These are phyloP conservation scores for Aphidius gifuensis DNA, from an alignment of 1,140 invertebrate species.

Conservation along the genomic window DNA sequence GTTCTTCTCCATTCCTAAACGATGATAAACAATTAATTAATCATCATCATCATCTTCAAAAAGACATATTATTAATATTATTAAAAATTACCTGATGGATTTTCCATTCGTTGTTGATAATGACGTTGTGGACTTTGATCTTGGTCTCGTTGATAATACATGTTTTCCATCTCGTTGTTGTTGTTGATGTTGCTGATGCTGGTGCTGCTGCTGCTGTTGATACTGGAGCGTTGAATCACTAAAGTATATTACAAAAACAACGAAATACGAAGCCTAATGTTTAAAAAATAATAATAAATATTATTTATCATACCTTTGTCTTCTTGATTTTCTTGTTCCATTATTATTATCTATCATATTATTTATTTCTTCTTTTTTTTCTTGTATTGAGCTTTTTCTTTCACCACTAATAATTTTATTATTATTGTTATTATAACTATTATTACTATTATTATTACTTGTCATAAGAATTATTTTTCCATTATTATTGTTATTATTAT, in stretches of 20 bases:
- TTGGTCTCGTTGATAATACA: conserved; percentile 1
- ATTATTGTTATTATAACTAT: conserved; percentile 3
- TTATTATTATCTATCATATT: no score
- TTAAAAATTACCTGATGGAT: not conserved
- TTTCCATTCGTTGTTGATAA: conserved; percentile 12
- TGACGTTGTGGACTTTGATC: conserved; percentile 17
- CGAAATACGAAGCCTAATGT: not conserved
- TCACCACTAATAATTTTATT: not conserved
- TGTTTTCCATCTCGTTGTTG: conserved; percentile 10
- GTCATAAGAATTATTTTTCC: not conserved
- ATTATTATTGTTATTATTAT: conserved; percentile 5
- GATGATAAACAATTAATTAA: not conserved
- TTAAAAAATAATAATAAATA: not conserved
- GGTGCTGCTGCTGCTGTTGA: not conserved
- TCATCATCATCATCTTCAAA: no score
- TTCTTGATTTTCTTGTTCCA: not conserved
- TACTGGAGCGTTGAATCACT: conserved; percentile 23
- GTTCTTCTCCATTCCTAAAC: conserved; percentile 7
- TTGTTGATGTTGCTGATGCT: conserved; percentile 6
- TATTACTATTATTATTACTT: not conserved
- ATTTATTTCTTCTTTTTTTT: not conserved
- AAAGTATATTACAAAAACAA: conserved; percentile 22
- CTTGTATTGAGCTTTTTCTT: not conserved
- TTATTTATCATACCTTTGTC: conserved; percentile 12
- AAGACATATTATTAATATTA: no score